These are phyloP conservation scores for Mionectes olivaceus DNA, from an alignment of 2,797 vertebrate species.

Conservation along the genomic window DNA sequence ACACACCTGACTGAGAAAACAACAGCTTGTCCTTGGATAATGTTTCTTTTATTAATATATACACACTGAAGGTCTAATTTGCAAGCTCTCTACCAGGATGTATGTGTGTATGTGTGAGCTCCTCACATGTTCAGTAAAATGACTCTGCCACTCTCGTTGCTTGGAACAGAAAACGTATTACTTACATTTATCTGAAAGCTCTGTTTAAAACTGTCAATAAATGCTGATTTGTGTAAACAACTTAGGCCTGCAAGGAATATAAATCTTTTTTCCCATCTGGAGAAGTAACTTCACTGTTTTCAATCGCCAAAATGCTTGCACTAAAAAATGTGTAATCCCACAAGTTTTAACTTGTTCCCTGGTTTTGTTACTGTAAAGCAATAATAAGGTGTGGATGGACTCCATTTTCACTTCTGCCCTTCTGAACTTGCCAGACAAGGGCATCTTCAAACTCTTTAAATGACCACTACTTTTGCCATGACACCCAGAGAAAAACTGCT, in stretches of 20 bases:
- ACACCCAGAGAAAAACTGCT: not conserved
- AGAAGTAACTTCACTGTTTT: not conserved
- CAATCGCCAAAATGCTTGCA: not conserved
- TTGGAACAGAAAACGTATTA: not conserved
- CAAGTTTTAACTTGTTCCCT: constrained; percentile 10
- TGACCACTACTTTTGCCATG: not conserved
- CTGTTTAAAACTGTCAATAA: constrained; percentile 24
- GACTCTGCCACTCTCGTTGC: not conserved
- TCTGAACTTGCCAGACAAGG: not conserved
- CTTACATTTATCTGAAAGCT: constrained; percentile 5
- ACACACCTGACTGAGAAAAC: constrained; percentile 64
- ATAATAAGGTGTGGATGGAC: not conserved
- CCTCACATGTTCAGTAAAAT: not conserved
- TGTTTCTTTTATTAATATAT: constrained; percentile 54
- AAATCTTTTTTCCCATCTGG: not conserved
- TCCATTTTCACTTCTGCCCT: constrained; percentile 19
- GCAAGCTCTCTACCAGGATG: not conserved
- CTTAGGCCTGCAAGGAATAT: not conserved
- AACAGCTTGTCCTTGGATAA: constrained; percentile 55
- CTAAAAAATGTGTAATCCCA: not conserved
- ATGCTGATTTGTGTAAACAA: constrained; percentile 8
- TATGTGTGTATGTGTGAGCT: not conserved
- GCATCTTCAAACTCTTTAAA: constrained; percentile 10
- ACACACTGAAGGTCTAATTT: constrained; percentile 39
- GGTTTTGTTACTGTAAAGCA: not conserved